Evolutionary conservation across 2,113 vertebrate species (phyloP).

Genomic region (Uropsilus gracilis): DNA sequence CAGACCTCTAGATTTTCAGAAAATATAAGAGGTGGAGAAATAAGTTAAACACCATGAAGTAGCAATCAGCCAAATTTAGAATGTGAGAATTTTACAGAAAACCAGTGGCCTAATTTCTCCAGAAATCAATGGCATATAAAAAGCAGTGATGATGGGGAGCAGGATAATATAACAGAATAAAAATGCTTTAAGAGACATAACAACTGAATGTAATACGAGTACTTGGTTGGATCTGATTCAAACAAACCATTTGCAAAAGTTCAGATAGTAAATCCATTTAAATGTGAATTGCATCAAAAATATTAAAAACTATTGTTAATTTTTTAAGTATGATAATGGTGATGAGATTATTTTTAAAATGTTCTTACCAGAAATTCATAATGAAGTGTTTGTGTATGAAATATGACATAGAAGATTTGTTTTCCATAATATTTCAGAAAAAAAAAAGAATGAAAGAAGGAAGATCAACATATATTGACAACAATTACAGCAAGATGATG

Average conservation of each 20-base stretch:
- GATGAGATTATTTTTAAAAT: background rate
- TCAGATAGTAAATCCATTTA: background rate
- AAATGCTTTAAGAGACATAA: background rate
- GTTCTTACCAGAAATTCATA: background rate
- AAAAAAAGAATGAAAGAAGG: background rate
- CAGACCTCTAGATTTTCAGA: background rate
- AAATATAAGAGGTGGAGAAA: background rate
- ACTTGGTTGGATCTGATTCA: background rate
- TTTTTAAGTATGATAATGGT: background rate
- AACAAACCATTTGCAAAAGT: background rate
- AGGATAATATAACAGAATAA: background rate
- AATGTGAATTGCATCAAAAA: background rate
- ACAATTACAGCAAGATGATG: background rate
- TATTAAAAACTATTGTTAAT: background rate
- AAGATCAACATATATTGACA: background rate
- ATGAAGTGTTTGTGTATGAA: background rate
- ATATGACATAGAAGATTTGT: background rate
- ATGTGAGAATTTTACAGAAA: background rate
- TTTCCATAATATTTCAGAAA: background rate
- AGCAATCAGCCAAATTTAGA: background rate
- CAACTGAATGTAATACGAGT: background rate
- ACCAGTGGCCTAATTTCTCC: background rate
- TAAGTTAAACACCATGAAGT: background rate
- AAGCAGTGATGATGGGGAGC: background rate
- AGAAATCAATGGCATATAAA: background rate